These are phyloP conservation scores for Willisornis vidua DNA, from an alignment of 2,113 vertebrate species.

Conservation along the genomic window DNA sequence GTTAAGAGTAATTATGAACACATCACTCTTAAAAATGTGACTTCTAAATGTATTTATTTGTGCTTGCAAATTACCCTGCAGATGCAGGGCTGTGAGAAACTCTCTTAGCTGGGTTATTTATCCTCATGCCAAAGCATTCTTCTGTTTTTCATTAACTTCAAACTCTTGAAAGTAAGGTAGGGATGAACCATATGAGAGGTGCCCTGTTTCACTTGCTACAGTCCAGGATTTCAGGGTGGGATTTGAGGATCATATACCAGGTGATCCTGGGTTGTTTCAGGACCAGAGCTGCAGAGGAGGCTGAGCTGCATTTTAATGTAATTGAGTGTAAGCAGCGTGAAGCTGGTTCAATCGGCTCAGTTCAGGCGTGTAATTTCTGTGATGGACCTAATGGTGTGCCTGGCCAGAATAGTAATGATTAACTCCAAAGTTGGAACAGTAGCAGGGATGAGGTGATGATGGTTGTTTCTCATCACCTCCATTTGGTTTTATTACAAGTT, in stretches of 20 bases:
- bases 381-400: neutral
- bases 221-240: neutral
- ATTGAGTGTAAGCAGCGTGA: neutral
- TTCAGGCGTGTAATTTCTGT: neutral
- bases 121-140: neutral
- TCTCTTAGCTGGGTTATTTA: neutral
- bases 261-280: neutral
- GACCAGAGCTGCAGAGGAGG: neutral
- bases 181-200: neutral
- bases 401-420: neutral
- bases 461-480: neutral
- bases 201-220: neutral
- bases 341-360: neutral
- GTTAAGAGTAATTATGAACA: neutral
- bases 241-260: neutral
- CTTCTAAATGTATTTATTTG: neutral
- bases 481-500: neutral
- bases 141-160: neutral
- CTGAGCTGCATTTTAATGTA: conserved; percentile 18
- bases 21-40: neutral
- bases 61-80: neutral
- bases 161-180: neutral
- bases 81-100: neutral
- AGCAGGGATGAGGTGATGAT: neutral
- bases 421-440: neutral